phyloP scores from a whole-genome alignment of 1,140 invertebrate species.

The Trypoxylus dichotomus region DNA sequence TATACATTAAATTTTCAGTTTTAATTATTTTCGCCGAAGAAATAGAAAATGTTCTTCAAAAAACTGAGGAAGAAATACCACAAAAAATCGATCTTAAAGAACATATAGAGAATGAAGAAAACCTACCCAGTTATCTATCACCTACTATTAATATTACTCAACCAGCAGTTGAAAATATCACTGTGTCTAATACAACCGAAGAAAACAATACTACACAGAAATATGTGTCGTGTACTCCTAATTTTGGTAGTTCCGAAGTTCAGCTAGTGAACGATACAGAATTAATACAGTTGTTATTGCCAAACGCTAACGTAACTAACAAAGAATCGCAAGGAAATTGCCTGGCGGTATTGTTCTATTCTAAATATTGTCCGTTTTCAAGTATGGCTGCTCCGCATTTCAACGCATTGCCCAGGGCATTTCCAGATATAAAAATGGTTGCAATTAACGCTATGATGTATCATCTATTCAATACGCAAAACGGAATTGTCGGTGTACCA shows the following conservation, averaged over 20 bases:
- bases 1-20: not conserved
- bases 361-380: slow-evolving; percentile 87
- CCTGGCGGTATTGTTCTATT: slow-evolving; percentile 85
- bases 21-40: not conserved
- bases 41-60: not conserved
- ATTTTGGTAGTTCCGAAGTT: slow-evolving; percentile 40
- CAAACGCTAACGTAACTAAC: slow-evolving; percentile 52
- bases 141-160: not conserved
- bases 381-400: slow-evolving; percentile 85
- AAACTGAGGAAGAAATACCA: not conserved
- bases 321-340: slow-evolving; percentile 67
- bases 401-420: slow-evolving; percentile 84
- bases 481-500: slow-evolving; percentile 92
- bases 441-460: slow-evolving; percentile 88
- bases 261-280: slow-evolving; percentile 52
- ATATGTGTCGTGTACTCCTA: slow-evolving; percentile 44
- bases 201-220: slow-evolving; percentile 41
- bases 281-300: slow-evolving; percentile 53
- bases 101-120: not conserved
- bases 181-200: slow-evolving; percentile 24
- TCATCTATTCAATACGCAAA: slow-evolving; percentile 86
- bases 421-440: slow-evolving; percentile 83
- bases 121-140: slow-evolving; percentile 8
- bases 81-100: not conserved
- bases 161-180: not conserved